Evolutionary conservation across 2,888 invertebrate species (phyloP).

Genomic region (Apamea crenata): DNA sequence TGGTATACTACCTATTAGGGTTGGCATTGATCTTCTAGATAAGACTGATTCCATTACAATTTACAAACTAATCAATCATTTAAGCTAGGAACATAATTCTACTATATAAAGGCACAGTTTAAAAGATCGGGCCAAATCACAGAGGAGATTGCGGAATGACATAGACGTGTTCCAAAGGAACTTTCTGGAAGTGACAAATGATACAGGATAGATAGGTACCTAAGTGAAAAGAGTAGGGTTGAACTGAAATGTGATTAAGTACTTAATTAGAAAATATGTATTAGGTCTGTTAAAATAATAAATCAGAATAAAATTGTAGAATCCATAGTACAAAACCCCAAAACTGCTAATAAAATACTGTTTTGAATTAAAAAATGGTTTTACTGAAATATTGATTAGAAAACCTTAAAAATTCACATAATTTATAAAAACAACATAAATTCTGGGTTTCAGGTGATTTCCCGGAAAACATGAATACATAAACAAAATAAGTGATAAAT

Average conservation of each 20-base stretch:
- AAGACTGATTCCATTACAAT: background rate
- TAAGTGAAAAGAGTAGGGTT: background rate
- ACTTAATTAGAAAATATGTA: background rate
- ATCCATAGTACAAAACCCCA: background rate
- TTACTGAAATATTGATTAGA: conserved; percentile 20
- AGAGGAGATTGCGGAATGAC: background rate
- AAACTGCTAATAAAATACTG: background rate
- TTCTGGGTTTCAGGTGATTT: background rate
- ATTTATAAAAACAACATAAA: conserved; percentile 4
- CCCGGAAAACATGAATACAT: background rate
- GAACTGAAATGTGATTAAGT: background rate
- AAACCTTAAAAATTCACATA: background rate
- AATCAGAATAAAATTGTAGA: background rate
- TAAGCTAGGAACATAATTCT: background rate
- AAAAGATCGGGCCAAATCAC: background rate
- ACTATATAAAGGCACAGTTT: background rate
- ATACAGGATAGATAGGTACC: too few relatives aligned
- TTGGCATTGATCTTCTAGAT: background rate
- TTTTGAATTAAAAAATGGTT: background rate
- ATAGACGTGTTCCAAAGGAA: background rate
- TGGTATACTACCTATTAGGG: background rate
- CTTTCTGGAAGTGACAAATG: background rate
- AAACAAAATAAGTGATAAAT: conserved; percentile 20
- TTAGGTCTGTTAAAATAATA: background rate
- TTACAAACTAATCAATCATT: background rate